Base-by-base conservation (phyloP, 2,797 vertebrate genomes). In the Gymnoscopelus microlampas region DNA sequence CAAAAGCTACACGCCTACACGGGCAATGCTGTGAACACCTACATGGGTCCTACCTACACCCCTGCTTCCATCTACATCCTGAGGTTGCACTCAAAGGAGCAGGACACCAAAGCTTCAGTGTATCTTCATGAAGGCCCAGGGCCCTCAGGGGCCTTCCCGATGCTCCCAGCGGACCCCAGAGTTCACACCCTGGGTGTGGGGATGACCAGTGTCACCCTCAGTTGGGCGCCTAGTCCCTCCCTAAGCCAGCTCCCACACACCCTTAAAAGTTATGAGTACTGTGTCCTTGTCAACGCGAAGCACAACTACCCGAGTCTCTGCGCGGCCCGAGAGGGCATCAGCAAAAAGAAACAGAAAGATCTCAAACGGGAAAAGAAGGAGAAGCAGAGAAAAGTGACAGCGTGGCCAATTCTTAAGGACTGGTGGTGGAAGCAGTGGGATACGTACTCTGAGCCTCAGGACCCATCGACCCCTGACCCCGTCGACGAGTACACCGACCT, bases 221-320 rank as follows among this genome's bases (percentile, higher is more conserved):
- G 93, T 76, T 98, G 96, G 96, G 91, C 87, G 48, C 93, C 95
- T 58, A 97, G 96, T 35, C 82, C 90, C n/a, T 95, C 96, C 3
- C 63, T 90, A 5, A 63, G 82, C 61, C 81, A 84, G 69, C 84
- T 82, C 56, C 70, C 82, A 2, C 81, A 85, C 0, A 68, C 77
- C 2, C 85, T 85, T 65, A 90, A 93, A 35, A 80, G 76, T 63
- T 93, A 94, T 5, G 90, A 95, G 32, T 97, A 97, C 79, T 98
- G 96, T 0, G 92, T 98, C 54, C 91, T 96, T 0, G 88, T 94
- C 55, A 97, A 96, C 71, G 89, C 92, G 50, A 89, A 92, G 66
- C 91, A 93, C 85, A 97, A 97, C 86, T 94, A 95, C 73, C 93
- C 91, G 71, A 96, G 94, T 49, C 78, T 97, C 4, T 97, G 96